Evolutionary conservation across 1,140 invertebrate genomes (phyloP).

Genomic region (Spodoptera frugiperda): DNA sequence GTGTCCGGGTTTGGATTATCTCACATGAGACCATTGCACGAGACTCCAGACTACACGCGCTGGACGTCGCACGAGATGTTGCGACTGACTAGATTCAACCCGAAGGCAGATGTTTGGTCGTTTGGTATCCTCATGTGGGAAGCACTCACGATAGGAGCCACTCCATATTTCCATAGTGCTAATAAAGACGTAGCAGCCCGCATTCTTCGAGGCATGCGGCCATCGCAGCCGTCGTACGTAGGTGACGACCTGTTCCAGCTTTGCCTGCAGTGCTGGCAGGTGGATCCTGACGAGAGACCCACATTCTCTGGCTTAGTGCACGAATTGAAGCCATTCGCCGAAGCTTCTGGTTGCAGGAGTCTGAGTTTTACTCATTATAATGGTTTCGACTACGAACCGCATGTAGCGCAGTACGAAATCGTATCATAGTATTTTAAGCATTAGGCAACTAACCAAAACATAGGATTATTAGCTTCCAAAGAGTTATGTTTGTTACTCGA

Average conservation of each 20-base stretch:
- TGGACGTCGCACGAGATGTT: conserved; percentile 93
- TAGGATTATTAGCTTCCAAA: conserved; percentile 46
- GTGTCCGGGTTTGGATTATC: conserved; percentile 90
- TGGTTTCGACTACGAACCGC: conserved; percentile 81
- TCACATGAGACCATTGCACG: conserved; percentile 83
- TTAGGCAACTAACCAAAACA: conserved; percentile 41
- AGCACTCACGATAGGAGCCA: conserved; percentile 92
- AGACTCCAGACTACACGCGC: conserved; percentile 89
- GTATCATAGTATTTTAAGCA: conserved; percentile 60
- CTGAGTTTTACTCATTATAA: conserved; percentile 83
- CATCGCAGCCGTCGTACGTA: conserved; percentile 90
- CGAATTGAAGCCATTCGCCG: conserved; percentile 70
- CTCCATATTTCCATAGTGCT: conserved; percentile 90
- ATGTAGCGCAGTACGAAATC: conserved; percentile 81
- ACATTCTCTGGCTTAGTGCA: conserved; percentile 69
- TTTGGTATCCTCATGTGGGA: conserved; percentile 95
- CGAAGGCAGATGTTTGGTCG: conserved; percentile 93
- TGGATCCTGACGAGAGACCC: conserved; percentile 93
- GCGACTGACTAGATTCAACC: conserved; percentile 88
- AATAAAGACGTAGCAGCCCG: conserved; percentile 90
- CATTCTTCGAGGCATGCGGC: conserved; percentile 89
- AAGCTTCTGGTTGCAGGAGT: conserved; percentile 69
- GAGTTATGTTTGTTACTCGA: conserved; percentile 47
- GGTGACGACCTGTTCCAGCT: conserved; percentile 93
- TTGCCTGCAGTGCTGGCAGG: conserved; percentile 94